Evolutionary conservation across 2,888 invertebrate species (phyloP), one percentile per base, ranked within the genome.

Genomic region (Tryphoninae sp.): DNA sequence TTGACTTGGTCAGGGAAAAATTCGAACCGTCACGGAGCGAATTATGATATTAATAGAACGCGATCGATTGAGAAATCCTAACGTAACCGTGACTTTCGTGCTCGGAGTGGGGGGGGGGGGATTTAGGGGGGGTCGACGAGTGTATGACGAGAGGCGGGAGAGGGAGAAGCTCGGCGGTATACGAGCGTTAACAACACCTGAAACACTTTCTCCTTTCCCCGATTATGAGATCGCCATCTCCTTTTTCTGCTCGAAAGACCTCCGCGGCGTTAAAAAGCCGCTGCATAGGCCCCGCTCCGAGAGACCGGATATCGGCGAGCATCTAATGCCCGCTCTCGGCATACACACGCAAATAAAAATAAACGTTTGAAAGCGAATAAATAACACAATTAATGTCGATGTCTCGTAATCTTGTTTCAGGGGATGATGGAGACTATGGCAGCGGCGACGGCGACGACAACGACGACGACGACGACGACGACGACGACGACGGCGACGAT

Each of bases 121-220:
- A 16, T 19, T 19, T 19, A 13, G 33, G 40, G 2, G 76, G 40
- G 55, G 42, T 9, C 22, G 55, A 33, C 13, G 45, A 26, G 42
- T 42, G 3, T 33, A 2, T 33, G 40, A 53, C 8, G 55, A 22
- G 53, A 53, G 45, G 53, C 23, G 64, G 53, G 74, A 40, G 40
- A 75, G 76, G 72, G 58, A 45, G 78, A 74, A 40, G 61, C 75
- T 33, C 33, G 33, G 61, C 58, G 77, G 83, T 85, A 85, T 87
- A 83, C 82, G 80, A 83, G 45, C 45, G 45, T 19, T 16, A 16
- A 55, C 55, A 19, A 55, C 55, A 19, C 55, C 19, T 86, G 86
- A 86, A 89, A 88, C 86, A 88, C 91, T 91, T 91, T 92, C 92
- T 89, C 92, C 90, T 92, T 91, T 91, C 90, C 88, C 90, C 87